Conservation (phyloP, 2,888 invertebrate genomes). For the Chrysodeixis includens region DNA sequence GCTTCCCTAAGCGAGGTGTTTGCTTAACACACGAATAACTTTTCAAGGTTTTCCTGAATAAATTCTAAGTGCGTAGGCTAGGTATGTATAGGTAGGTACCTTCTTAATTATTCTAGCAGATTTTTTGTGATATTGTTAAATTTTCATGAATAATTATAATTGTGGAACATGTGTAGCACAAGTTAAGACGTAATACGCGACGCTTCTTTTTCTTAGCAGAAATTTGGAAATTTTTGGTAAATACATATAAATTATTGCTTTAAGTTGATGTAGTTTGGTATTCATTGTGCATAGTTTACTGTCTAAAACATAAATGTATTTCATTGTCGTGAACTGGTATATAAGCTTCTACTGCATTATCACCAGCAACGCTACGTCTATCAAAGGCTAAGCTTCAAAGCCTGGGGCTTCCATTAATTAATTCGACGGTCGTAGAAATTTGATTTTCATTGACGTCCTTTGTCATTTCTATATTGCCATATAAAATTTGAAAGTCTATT, state of each 20-base stretch:
- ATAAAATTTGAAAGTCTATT: neutral
- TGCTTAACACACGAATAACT: neutral
- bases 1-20: constrained; percentile 4
- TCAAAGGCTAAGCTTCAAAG: constrained; percentile 21
- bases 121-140: too few relatives aligned
- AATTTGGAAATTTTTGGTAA: too few relatives aligned
- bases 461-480: constrained; percentile 11
- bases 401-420: constrained; percentile 28
- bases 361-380: constrained; percentile 17
- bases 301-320: neutral
- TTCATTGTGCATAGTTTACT: neutral
- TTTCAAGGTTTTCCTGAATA: neutral
- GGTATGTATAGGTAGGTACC: too few relatives aligned
- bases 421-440: constrained; percentile 6
- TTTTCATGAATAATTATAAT: too few relatives aligned
- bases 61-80: neutral
- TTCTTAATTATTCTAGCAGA: too few relatives aligned
- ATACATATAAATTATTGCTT: too few relatives aligned
- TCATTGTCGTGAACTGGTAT: neutral
- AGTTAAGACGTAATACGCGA: too few relatives aligned
- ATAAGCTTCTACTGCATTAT: constrained; percentile 9
- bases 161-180: too few relatives aligned
- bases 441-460: constrained; percentile 11
- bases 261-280: neutral
- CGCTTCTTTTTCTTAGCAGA: too few relatives aligned